Conservation (phyloP, 2,797 vertebrate species). For the Anableps anableps region DNA sequence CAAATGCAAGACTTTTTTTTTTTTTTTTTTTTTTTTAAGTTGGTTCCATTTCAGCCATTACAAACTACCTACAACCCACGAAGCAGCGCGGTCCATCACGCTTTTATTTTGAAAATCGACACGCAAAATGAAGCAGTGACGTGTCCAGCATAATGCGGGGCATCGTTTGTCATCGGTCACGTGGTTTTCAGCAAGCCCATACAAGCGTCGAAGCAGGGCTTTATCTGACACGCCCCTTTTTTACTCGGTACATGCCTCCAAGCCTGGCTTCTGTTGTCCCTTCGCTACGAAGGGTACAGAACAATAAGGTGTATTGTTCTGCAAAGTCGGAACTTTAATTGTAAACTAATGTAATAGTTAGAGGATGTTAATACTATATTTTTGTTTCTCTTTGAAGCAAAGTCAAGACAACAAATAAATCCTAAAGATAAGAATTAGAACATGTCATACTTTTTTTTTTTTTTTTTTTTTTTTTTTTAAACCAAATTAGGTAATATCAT, state of each 20-base stretch:
- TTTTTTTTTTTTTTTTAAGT: too few species aligned
- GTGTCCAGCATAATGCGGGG: neutral
- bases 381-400: neutral
- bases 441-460: too few species aligned
- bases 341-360: neutral
- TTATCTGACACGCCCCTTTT: neutral
- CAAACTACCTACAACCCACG: neutral
- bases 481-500: neutral
- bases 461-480: neutral
- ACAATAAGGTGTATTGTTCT: too few species aligned
- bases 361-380: neutral
- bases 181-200: neutral
- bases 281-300: too few species aligned
- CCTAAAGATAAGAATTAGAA: neutral
- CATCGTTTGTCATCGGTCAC: neutral
- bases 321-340: neutral
- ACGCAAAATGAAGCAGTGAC: neutral
- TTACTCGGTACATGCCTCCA: neutral
- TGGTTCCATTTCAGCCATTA: too few species aligned
- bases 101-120: neutral
- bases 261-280: neutral
- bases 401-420: neutral
- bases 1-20: too few species aligned
- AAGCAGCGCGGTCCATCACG: neutral
- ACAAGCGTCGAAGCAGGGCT: neutral